phyloP scores from a whole-genome alignment of 2,797 vertebrate genomes.

The Tarsius wallacei region DNA sequence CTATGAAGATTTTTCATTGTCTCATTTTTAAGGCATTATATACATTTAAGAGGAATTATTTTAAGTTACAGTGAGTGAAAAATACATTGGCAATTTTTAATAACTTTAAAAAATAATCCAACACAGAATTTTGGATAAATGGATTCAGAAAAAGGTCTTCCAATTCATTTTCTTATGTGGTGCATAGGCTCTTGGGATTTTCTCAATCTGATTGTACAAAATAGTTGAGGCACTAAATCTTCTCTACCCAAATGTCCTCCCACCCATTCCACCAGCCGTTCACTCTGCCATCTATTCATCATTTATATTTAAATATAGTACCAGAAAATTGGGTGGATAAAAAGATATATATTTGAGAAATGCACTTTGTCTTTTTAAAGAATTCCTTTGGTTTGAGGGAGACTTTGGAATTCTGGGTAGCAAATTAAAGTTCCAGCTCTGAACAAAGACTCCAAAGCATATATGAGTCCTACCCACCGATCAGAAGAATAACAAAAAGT shows the following conservation, averaged over 20 bases:
- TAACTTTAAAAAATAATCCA: background rate
- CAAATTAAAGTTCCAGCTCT: background rate
- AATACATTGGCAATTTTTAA: background rate
- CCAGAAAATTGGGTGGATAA: background rate
- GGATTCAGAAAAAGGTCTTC: background rate
- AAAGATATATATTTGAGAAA: slow-evolving; percentile 23
- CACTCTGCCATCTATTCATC: background rate
- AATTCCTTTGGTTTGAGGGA: background rate
- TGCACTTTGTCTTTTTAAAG: background rate
- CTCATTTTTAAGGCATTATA: background rate
- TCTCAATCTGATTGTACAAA: background rate
- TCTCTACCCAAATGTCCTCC: background rate
- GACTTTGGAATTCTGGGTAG: background rate
- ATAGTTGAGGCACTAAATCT: background rate
- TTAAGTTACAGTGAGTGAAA: slow-evolving; percentile 29
- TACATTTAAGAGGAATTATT: background rate
- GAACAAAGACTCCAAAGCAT: background rate
- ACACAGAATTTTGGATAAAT: background rate
- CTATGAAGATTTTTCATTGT: background rate
- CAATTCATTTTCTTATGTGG: background rate
- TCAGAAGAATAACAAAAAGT: background rate
- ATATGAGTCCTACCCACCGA: background rate
- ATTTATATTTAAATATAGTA: background rate
- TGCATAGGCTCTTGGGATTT: background rate
- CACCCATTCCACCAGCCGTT: background rate